Conservation (phyloP, 2,113 vertebrate species). For the Eurystomus gularis region DNA sequence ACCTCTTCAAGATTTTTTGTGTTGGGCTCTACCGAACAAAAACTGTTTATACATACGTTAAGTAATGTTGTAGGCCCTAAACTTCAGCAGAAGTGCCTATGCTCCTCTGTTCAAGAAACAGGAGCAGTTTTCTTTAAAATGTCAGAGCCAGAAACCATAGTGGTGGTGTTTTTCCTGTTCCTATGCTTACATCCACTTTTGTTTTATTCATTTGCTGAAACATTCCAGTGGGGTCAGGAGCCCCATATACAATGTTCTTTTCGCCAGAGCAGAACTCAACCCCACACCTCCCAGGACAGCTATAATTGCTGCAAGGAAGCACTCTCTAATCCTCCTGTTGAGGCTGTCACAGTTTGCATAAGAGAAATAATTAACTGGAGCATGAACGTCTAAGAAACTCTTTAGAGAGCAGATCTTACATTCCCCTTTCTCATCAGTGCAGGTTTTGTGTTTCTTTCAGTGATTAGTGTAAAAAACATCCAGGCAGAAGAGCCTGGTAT, state of each 20-base stretch:
- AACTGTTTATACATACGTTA: background rate
- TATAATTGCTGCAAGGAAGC: background rate
- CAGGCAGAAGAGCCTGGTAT: background rate
- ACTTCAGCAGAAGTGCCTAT: background rate
- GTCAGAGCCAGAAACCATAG: background rate
- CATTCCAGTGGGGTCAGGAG: background rate
- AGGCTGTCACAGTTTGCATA: background rate
- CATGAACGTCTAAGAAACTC: background rate
- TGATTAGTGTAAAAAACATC: background rate
- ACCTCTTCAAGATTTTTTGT: background rate
- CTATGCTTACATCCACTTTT: background rate
- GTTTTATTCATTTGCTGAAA: background rate
- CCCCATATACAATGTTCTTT: background rate
- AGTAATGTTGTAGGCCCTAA: background rate
- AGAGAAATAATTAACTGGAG: constrained; percentile 11
- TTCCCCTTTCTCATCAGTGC: background rate
- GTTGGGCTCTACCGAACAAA: background rate
- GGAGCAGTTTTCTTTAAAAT: background rate
- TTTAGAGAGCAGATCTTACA: background rate
- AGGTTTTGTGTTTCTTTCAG: background rate
- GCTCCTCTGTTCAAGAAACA: background rate
- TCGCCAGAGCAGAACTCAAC: background rate
- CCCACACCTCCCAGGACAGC: background rate
- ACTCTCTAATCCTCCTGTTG: background rate
- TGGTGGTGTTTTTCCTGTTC: background rate